Percentiles rank a stretch among this genome's conserved stretches.
Evolutionary conservation across 2,113 vertebrate species (phyloP).

Genomic region (Merops nubicus): DNA sequence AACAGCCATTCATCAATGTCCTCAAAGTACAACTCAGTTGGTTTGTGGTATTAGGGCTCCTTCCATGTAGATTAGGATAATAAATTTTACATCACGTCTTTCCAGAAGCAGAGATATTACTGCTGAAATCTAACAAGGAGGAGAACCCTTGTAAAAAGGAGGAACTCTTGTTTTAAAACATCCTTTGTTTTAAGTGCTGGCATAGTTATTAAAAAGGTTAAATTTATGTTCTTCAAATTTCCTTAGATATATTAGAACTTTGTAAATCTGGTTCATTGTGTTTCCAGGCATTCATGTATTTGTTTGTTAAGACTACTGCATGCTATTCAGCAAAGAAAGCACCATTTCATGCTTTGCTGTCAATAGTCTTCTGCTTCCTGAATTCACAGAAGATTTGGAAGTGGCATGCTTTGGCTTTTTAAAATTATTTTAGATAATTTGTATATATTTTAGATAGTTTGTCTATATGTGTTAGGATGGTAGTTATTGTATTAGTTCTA

Average conservation of each 20-base stretch:
- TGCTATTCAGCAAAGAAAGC: background rate
- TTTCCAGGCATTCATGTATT: background rate
- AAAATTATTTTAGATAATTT: background rate
- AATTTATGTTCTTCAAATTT: constrained; percentile 52
- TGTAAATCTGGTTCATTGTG: background rate
- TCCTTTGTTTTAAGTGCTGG: constrained; percentile 45
- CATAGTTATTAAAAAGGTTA: constrained; percentile 41
- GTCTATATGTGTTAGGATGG: background rate
- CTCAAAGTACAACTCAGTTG: background rate
- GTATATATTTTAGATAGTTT: no score
- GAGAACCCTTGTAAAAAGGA: constrained; percentile 24
- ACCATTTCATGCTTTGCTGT: background rate
- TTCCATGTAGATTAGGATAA: constrained; percentile 15
- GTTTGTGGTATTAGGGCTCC: constrained; percentile 13
- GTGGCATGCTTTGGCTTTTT: background rate
- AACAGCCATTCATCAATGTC: background rate
- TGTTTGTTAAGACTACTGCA: background rate
- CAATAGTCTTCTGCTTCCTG: background rate
- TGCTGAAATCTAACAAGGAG: constrained; percentile 40
- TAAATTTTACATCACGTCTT: constrained; percentile 61
- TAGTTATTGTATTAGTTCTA: background rate
- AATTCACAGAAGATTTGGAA: background rate
- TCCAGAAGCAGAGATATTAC: constrained; percentile 54
- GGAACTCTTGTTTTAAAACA: constrained; percentile 15
- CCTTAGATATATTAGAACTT: constrained; percentile 9